phyloP scores from a whole-genome alignment of 2,113 vertebrate species.

The Neomonachus schauinslandi region DNA sequence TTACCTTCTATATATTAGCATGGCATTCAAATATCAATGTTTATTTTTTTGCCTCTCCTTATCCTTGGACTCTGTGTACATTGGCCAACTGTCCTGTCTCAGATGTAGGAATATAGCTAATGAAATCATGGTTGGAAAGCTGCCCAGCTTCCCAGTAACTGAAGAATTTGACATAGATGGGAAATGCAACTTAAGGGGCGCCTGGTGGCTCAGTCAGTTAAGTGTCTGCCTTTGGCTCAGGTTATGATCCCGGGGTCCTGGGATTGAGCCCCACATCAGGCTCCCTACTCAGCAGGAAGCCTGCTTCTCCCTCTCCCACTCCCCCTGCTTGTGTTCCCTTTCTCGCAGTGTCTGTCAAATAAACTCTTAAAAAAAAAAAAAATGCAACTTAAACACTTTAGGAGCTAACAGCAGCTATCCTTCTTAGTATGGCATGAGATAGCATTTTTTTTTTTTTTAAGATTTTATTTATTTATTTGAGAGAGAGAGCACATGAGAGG shows the following conservation, averaged over 20 bases:
- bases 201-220: too few species aligned
- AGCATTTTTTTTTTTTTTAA: not conserved
- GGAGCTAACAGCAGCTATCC: not conserved
- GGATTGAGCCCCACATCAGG: too few species aligned
- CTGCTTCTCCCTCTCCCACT: too few species aligned
- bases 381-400: not conserved
- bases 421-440: not conserved
- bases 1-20: not conserved
- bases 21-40: not conserved
- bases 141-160: not conserved
- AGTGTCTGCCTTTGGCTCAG: too few species aligned
- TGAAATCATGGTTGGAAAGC: not conserved
- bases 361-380: too few species aligned
- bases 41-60: slow-evolving; percentile 2
- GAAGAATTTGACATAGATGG: not conserved
- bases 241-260: too few species aligned
- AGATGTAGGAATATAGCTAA: not conserved
- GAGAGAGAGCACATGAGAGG: too few species aligned
- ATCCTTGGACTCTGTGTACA: not conserved
- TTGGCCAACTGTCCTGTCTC: not conserved
- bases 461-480: too few species aligned
- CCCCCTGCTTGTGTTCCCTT: too few species aligned
- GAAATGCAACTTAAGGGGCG: slow-evolving; percentile 23
- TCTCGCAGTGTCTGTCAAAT: too few species aligned
- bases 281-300: too few species aligned